Percentiles rank a stretch among this genome's conserved stretches.
These are phyloP conservation scores for Pseudorasbora parva DNA, from an alignment of 2,113 vertebrate genomes.

Conservation along the genomic window DNA sequence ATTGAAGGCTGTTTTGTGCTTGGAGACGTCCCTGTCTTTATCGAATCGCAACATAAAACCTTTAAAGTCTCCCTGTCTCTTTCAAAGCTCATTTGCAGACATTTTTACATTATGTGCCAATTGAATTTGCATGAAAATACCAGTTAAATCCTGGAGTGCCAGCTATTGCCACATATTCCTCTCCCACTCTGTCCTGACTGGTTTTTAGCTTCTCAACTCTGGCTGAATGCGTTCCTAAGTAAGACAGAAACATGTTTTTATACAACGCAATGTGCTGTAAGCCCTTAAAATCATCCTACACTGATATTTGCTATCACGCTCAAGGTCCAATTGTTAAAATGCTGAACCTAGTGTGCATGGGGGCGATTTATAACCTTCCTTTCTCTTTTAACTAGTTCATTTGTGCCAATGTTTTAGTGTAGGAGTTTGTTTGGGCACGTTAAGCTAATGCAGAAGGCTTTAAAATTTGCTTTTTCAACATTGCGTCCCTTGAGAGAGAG, in stretches of 20 bases:
- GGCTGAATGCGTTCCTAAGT: neutral
- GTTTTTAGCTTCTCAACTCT: neutral
- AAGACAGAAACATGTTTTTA: slow-evolving; percentile 23
- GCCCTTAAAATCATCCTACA: slow-evolving; percentile 28
- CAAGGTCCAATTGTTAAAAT: slow-evolving; percentile 23
- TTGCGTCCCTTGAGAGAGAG: neutral
- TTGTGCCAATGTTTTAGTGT: slow-evolving; percentile 7
- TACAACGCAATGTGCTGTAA: neutral
- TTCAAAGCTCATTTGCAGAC: slow-evolving; percentile 9
- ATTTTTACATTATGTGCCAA: slow-evolving; percentile 21
- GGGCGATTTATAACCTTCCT: slow-evolving; percentile 23
- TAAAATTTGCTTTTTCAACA: neutral
- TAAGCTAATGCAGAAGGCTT: neutral
- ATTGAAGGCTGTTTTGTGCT: neutral
- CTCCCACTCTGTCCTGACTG: slow-evolving; percentile 18
- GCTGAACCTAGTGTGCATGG: slow-evolving; percentile 14
- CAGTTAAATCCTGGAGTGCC: neutral
- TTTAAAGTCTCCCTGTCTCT: slow-evolving; percentile 12
- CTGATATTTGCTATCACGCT: neutral
- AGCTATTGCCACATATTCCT: slow-evolving; percentile 17
- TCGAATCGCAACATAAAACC: slow-evolving; percentile 3
- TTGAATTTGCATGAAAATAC: slow-evolving; percentile 39
- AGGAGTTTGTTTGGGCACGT: slow-evolving; percentile 37
- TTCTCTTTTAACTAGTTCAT: slow-evolving; percentile 8
- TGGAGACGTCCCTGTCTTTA: neutral